Percentiles rank a stretch among this genome's conserved stretches.
These are phyloP conservation scores for Sardinella longiceps DNA, from an alignment of 2,797 vertebrate genomes.

Conservation along the genomic window DNA sequence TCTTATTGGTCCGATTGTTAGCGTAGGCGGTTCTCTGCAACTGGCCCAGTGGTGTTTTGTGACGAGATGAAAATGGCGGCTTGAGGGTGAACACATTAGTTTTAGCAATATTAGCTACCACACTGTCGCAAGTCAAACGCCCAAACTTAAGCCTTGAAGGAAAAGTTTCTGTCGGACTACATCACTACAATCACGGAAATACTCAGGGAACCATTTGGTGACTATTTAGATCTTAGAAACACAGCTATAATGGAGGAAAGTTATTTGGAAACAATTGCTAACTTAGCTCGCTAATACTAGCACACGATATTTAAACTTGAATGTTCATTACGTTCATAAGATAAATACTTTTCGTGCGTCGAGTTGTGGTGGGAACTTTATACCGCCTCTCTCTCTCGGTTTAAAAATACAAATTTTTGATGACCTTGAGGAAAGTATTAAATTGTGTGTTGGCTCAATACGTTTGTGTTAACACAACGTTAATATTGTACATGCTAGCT, in stretches of 20 bases:
- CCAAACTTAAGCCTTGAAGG: neutral
- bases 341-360: neutral
- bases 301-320: conserved; percentile 49
- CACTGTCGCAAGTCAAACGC: conserved; percentile 29
- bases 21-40: conserved; percentile 56
- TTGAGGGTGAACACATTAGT: conserved; percentile 65
- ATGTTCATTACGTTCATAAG: neutral
- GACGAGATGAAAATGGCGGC: conserved; percentile 88
- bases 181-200: neutral
- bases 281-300: conserved; percentile 7
- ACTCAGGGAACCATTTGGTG: neutral
- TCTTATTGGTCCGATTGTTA: neutral
- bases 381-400: neutral
- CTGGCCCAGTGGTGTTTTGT: conserved; percentile 72
- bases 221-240: conserved; percentile 30
- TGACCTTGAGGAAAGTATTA: neutral
- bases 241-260: conserved; percentile 36
- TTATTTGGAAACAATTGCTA: conserved; percentile 42
- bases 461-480: neutral
- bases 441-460: neutral
- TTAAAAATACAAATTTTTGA: neutral
- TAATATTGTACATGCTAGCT: conserved; percentile 29
- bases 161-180: conserved; percentile 36
- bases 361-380: neutral
- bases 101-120: conserved; percentile 52